Percentiles rank a stretch among this genome's conserved stretches.
Conservation (phyloP, 64 coral and sea anemone species). For the Catalaphyllia jardinei region DNA sequence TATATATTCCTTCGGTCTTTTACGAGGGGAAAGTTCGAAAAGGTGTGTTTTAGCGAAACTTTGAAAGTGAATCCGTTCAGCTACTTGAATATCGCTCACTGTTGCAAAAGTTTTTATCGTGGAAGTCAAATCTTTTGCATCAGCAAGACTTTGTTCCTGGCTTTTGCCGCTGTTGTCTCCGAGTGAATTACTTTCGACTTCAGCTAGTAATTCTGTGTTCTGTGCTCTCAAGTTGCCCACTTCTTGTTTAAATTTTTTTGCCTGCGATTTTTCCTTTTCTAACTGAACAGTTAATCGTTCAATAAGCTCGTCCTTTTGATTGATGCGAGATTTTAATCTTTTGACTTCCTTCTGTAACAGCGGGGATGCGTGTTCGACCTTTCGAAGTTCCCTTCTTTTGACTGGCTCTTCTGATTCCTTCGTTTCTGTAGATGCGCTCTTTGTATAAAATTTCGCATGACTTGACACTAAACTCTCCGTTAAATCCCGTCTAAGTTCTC, state of each 20-base stretch:
- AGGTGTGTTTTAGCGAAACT: constrained; percentile 86
- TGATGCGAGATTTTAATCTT: constrained; percentile 59
- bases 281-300: constrained; percentile 51
- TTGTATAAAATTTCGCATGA: neutral
- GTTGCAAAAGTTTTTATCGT: neutral
- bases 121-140: neutral
- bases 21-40: constrained; percentile 44
- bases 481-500: constrained; percentile 10
- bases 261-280: constrained; percentile 36
- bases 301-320: constrained; percentile 39
- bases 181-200: constrained; percentile 50
- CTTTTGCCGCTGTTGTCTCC: constrained; percentile 21
- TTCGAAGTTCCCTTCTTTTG: constrained; percentile 4
- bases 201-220: constrained; percentile 47
- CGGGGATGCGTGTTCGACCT: constrained; percentile 13
- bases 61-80: constrained; percentile 63
- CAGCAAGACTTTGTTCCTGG: neutral
- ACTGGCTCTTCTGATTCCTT: neutral
- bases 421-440: neutral
- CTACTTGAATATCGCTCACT: constrained; percentile 37
- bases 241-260: constrained; percentile 40
- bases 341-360: constrained; percentile 49
- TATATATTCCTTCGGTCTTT: constrained; percentile 75
- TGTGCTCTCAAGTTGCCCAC: constrained; percentile 37
- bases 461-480: constrained; percentile 1